Base-by-base conservation (phyloP, 2,797 vertebrate species). In the Morelia viridis region DNA sequence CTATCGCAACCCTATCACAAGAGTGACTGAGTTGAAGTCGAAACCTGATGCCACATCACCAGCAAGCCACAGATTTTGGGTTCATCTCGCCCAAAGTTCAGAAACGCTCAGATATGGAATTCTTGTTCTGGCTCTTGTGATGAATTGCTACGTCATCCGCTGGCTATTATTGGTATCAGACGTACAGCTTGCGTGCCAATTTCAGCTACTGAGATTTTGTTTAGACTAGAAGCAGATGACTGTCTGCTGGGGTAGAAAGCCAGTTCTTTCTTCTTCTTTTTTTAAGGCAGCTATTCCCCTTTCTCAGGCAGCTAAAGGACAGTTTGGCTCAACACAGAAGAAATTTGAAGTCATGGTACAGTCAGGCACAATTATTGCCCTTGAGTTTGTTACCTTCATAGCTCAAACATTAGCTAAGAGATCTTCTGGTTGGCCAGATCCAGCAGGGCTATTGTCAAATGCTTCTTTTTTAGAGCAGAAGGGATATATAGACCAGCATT, bases 121-220 rank as follows among this genome's bases (percentile, higher is more conserved):
- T 56, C 41, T 56, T 57, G 28, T 41, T 64, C 86, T 89, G 91
- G 76, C 76, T 46, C 50, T 22, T 1, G 61, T 46, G 53, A 58
- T 57, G 60, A 85, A 64, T 92, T 13, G 46, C 61, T 91, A 65
- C 65, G 87, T 87, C 91, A 89, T 92, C 58, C 84, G 64, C 60
- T 64, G 71, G 65, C 64, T 64, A 65, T 88, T 88, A 88, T 91
- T 91, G 91, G 91, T 91, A 80, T 91, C 91, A 91, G 85, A 62
- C 68, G 13, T 9, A 13, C 1, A 13, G 65, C 91, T 80, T n/a
- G 22, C 68, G 53, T 53, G 65, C 91, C 91, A 91, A 88, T 61
- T 80, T 80, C 41, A 61, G 91, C 57, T 88, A 62, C 65, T 61
- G 64, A 19, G 56, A 71, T 80, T 88, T 91, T 91, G 85, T 91